phyloP scores from a whole-genome alignment of 2,797 vertebrate genomes.

The Sphaeramia orbicularis region DNA sequence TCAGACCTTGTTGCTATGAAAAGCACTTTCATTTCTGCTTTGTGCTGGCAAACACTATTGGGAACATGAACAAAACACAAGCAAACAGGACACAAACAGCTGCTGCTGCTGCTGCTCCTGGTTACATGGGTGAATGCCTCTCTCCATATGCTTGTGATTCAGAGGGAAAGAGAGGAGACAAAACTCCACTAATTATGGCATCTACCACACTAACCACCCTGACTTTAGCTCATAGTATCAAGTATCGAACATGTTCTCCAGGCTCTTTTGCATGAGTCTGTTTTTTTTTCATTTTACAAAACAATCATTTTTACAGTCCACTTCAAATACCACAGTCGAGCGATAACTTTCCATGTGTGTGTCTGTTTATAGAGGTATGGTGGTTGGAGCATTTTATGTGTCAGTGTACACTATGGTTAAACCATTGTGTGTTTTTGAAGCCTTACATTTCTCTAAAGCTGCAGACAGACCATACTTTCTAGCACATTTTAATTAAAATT shows the following conservation, averaged over 20 bases:
- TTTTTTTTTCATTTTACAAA: constrained; percentile 15
- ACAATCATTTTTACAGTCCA: constrained; percentile 26
- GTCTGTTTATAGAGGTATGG: constrained; percentile 39
- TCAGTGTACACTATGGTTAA: constrained; percentile 20
- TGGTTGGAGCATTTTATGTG: constrained; percentile 31
- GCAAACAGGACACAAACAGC: constrained; percentile 82
- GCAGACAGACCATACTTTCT: background rate
- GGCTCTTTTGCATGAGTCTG: constrained; percentile 8
- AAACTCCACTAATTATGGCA: constrained; percentile 67
- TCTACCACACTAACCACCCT: constrained; percentile 39
- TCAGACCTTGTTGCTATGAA: constrained; percentile 79
- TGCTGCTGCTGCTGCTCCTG: constrained; percentile 76
- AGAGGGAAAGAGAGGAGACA: constrained; percentile 47
- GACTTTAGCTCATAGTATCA: constrained; percentile 30
- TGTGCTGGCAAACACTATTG: constrained; percentile 76
- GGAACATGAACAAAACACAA: constrained; percentile 82
- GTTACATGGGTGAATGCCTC: constrained; percentile 70
- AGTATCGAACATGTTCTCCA: constrained; percentile 34
- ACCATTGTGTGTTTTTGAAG: constrained; percentile 16
- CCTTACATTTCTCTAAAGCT: constrained; percentile 5
- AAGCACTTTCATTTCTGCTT: constrained; percentile 85
- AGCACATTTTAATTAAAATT: background rate
- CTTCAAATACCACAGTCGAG: constrained; percentile 33
- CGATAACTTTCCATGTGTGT: constrained; percentile 30
- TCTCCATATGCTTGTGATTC: constrained; percentile 69